Base-by-base conservation (phyloP, 2,797 vertebrate species). In the Xiphorhynchus erythropygius region DNA sequence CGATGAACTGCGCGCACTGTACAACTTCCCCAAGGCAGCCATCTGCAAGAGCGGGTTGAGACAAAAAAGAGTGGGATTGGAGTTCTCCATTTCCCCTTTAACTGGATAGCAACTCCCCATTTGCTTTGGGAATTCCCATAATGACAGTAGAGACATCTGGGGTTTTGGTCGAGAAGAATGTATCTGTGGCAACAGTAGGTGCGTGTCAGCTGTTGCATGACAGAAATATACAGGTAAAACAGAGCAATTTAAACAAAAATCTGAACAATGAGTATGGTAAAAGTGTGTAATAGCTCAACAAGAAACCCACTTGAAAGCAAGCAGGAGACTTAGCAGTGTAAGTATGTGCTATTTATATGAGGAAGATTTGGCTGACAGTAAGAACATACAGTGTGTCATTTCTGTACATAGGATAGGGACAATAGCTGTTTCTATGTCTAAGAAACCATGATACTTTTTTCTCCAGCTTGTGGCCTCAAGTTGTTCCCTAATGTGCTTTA, bases 281-380 rank as follows among this genome's bases (percentile, higher is more conserved):
- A 81, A 77, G 33, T 22, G 25, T 65, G 8, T 67, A 90, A 75
- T 50, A 91, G 44, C 76, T 85, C 33, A 90, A 91, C 15, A 60
- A 93, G 73, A 82, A 92, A 87, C 11, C 6, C 47, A 83, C 55
- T 81, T 89, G 50, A 85, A 94, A 92, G 41, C 46, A 90, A 77
- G 53, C 79, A 80, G n/a, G 42, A 59, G 33, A 93, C 42, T 62
- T 87, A 49, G 52, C 60, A 59, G 14, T 64, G 14, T 65, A 60
- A 63, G 27, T 32, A 25, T 67, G 47, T 33, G 56, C 57, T 92
- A 93, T 92, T 94, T 90, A 68, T 22, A 90, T 22, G 12, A 84
- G n/a, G 55, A 53, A 62, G 42, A 83, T 74, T 56, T 90, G 33
- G 62, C 74, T 83, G 46, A 75, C 49, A 82, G 39, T 71, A 42